phyloP scores from a whole-genome alignment of 1,140 invertebrate species.

The Holotrichia oblita region DNA sequence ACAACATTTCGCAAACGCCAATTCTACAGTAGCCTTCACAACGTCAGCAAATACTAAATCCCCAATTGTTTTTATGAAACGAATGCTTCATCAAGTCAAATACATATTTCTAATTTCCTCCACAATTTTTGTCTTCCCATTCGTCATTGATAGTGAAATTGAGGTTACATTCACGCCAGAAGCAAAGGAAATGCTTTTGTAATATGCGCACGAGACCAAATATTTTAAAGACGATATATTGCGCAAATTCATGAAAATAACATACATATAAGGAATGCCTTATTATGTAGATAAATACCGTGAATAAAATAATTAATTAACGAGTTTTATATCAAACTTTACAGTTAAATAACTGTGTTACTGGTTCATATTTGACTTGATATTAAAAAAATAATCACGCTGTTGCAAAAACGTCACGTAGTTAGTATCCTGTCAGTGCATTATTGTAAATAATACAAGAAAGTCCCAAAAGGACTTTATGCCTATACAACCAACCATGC shows the following conservation, averaged over 20 bases:
- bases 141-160: too few relatives aligned
- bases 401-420: background rate
- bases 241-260: background rate
- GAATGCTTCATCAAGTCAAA: too few relatives aligned
- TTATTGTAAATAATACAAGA: background rate
- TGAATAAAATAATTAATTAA: constrained; percentile 8
- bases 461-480: constrained; percentile 32
- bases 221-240: too few relatives aligned
- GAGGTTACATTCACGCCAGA: too few relatives aligned
- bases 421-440: constrained; percentile 21
- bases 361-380: constrained; percentile 24
- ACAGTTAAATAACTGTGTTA: constrained; percentile 31
- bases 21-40: too few relatives aligned
- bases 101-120: too few relatives aligned
- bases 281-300: background rate
- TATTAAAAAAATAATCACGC: constrained; percentile 23
- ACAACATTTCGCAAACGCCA: too few relatives aligned
- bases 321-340: background rate
- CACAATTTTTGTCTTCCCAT: too few relatives aligned
- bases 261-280: background rate
- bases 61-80: too few relatives aligned
- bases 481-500: constrained; percentile 11
- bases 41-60: too few relatives aligned
- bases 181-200: too few relatives aligned
- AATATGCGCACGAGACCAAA: too few relatives aligned